These are phyloP conservation scores for Cyphomyrus discorhynchus DNA, from an alignment of 2,113 vertebrate species.

Conservation along the genomic window DNA sequence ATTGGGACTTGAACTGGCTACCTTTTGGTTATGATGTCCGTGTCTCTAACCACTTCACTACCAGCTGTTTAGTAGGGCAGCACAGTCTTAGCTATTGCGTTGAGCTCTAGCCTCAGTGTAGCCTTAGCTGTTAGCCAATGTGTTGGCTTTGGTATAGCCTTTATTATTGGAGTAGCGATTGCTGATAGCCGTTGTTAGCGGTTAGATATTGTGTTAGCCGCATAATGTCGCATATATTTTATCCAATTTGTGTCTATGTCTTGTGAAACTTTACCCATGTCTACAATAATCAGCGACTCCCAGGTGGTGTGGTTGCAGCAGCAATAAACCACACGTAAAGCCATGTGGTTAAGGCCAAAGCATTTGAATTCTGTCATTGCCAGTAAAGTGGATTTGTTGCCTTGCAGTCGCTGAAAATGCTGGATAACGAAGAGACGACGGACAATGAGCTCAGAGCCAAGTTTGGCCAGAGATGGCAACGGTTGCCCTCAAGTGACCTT, in stretches of 20 bases:
- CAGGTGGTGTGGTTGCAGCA: background rate
- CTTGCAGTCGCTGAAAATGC: constrained; percentile 76
- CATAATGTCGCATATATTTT: background rate
- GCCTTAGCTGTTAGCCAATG: background rate
- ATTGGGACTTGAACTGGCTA: background rate
- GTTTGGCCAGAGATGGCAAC: constrained; percentile 93
- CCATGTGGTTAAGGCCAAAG: background rate
- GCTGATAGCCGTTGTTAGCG: background rate
- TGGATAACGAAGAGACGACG: constrained; percentile 85
- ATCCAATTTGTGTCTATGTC: background rate
- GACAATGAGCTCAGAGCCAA: constrained; percentile 86
- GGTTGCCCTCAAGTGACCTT: constrained; percentile 86
- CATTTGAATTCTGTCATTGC: background rate
- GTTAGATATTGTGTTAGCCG: background rate
- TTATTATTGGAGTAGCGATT: background rate
- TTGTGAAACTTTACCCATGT: background rate
- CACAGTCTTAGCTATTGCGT: background rate
- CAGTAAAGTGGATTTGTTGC: background rate
- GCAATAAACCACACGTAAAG: background rate
- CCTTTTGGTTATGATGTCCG: background rate
- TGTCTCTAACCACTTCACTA: background rate
- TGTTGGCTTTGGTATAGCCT: background rate
- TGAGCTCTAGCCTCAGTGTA: background rate
- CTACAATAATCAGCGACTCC: background rate
- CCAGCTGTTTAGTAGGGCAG: background rate